Evolutionary conservation across 1,140 invertebrate species (phyloP), one percentile per base, ranked within the genome.

Genomic region (Drosophila erecta): DNA sequence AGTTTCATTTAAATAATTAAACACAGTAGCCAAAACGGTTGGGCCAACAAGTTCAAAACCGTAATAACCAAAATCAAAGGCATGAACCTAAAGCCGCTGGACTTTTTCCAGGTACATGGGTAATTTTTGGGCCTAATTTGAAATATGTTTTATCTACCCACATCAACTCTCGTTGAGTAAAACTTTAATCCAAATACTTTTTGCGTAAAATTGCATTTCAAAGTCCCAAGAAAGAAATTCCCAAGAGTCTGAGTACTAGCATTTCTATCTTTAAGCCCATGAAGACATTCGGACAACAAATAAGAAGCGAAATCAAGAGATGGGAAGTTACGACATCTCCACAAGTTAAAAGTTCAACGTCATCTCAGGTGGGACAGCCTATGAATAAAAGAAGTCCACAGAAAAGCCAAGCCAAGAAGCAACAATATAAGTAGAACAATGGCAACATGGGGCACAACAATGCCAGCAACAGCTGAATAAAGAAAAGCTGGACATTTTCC

Each of bases 1-100:
- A 40, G 41, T 70, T 70, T 74, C 65, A 75, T 78, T 81, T 86
- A 46, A 81, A 86, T 87, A 86, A 86, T 81, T 87, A 75, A 81
- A 61, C 64, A 37, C 44, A 47, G 75, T 61, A 71, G 66, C 40
- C 57, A n/a, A 53, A 73, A 47, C 41, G 24, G 66, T 69, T 56
- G 35, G 22, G 66, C 20, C 54, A 43, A 54, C 41, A 40, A 38
- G 59, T 50, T 33, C 62, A 40, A 37, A 17, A 20, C 30, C 30
- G 49, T 51, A 20, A 51, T 35, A 51, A 7, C 49, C 49, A n/a
- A n/a, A n/a, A n/a, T n/a, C n/a, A n/a, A n/a, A n/a, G n/a, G n/a
- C n/a, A n/a, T n/a, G n/a, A n/a, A n/a, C n/a, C n/a, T n/a, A n/a
- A n/a, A n/a, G n/a, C n/a, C 15, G 22, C 5, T 3, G 47, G 7